Conservation (phyloP, 2,113 vertebrate species). For the Peromyscus maniculatus region DNA sequence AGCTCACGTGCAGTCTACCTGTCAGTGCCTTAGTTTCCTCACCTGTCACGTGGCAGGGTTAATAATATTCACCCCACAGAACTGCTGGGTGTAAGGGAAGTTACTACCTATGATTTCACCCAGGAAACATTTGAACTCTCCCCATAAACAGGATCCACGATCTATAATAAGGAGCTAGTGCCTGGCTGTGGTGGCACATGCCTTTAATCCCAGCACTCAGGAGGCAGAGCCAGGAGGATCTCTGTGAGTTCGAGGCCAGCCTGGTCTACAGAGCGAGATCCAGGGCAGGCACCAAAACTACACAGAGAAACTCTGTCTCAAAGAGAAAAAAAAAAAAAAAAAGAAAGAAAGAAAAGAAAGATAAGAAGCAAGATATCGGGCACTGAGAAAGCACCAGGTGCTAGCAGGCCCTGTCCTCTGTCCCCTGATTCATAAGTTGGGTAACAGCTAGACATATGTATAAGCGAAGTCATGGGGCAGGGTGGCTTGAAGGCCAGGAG, state of each 20-base stretch:
- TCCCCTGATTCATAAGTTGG: constrained; percentile 26
- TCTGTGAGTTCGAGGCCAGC: too few relatives aligned
- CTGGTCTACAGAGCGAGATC: too few relatives aligned
- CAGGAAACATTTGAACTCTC: neutral
- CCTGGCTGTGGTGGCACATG: too few relatives aligned
- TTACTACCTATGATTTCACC: neutral
- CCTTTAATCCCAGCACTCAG: too few relatives aligned
- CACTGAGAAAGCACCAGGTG: neutral
- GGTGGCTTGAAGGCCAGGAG: neutral
- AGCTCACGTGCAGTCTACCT: neutral
- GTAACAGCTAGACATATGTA: constrained; percentile 51
- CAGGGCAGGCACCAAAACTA: too few relatives aligned
- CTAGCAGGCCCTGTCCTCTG: neutral
- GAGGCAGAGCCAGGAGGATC: too few relatives aligned
- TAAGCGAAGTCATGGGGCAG: neutral
- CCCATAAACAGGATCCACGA: neutral
- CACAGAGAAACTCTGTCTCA: too few relatives aligned
- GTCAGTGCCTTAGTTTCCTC: constrained; percentile 22
- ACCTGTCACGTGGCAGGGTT: neutral
- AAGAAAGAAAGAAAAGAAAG: too few relatives aligned
- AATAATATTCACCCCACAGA: neutral
- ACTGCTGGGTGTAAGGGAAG: neutral
- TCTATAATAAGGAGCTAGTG: neutral
- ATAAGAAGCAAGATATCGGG: neutral
- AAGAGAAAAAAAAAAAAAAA: too few relatives aligned